Evolutionary conservation across 2,888 invertebrate species (phyloP), one percentile per base, ranked within the genome.

Genomic region (Eupithecia centaureata): DNA sequence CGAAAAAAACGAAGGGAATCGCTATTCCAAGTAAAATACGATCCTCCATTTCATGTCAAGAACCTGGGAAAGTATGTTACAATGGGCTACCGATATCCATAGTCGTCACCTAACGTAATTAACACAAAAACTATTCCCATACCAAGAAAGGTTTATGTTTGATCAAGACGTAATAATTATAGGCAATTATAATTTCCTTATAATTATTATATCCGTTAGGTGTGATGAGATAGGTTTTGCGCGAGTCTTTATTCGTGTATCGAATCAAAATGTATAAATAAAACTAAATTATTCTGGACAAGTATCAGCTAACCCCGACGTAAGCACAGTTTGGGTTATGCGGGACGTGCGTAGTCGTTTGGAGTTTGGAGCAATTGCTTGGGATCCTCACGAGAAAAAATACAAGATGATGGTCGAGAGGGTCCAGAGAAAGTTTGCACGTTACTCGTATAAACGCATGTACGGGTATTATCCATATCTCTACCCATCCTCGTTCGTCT

Each of bases 51-150:
- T 52, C 32, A 57, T 67, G 67, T 70, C 70, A 67, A 65, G 62
- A 64, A 51, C 70, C 67, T 67, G 67, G 62, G 67, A 70, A 61
- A 65, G 67, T 72, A 72, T 71, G 70, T 64, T 63, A 81, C 81
- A 80, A 81, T 81, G 65, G 72, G 60, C 68, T 71, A 74, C 65
- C 74, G 72, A 73, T 76, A 77, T 77, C 72, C 78, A 78, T 69
- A 79, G 67, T 74, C 77, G 79, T 77, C 82, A 81, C 80, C 77
- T 77, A 65, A 61, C 67, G 67, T 81, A 79, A 82, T 82, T 79
- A 75, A 60, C 28, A 76, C 71, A 81, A 79, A 78, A 81, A 80
- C 32, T 54, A 47, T 47, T 73, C 73, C 47, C 73, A 73, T 61
- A 61, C 7, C n/a, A 60, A 59, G 33, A 35, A 22, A 60, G 75